Evolutionary conservation across 2,797 vertebrate genomes (phyloP), one percentile per base, ranked within the genome.

Genomic region (Sebastes diploproa): DNA sequence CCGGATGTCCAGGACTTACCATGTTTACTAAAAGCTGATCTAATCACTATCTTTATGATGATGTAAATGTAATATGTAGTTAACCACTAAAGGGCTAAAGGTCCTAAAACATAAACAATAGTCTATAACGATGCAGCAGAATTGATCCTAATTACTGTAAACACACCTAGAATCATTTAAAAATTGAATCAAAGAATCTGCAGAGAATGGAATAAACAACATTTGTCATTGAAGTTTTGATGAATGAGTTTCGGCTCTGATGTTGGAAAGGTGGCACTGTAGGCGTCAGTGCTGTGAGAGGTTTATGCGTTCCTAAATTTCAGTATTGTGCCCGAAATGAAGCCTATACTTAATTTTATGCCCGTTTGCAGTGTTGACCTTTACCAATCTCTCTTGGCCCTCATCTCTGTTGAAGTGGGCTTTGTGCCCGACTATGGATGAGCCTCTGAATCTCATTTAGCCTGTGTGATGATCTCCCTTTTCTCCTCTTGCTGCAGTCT

Each of bases 401-500:
- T 93, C 92, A 91, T 93, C 92, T 91, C 92, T 92, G 93, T 85
- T 92, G 87, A 92, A 94, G 93, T 92, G 92, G 91, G 92, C 87
- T 91, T 87, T 88, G 90, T 93, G 91, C 90, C 90, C 77, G 82
- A 89, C 92, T 91, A 83, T 87, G 91, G 93, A 95, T 92, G 92
- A 94, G 91, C 83, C 87, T 90, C 87, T 94, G 93, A 95, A 95
- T 95, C 93, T 94, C 93, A 95, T 95, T 94, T 92, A 92, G 91
- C 90, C 82, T 59, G 74, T 88, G 89, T 82, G 82, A 92, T 91
- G 86, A 91, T 87, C 91, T 91, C 75, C 69, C 50, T 67, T 86
- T 83, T 90, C 82, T 89, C 66, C 77, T 86, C 80, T 42, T 75
- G 84, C 81, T 77, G 83, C 84, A 86, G 87, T 89, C 87, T 78